A percentile compares a stretch with the other conserved stretches of the same genome.
phyloP scores from a whole-genome alignment of 1,140 invertebrate species.

The Aphelinus atriplicis region DNA sequence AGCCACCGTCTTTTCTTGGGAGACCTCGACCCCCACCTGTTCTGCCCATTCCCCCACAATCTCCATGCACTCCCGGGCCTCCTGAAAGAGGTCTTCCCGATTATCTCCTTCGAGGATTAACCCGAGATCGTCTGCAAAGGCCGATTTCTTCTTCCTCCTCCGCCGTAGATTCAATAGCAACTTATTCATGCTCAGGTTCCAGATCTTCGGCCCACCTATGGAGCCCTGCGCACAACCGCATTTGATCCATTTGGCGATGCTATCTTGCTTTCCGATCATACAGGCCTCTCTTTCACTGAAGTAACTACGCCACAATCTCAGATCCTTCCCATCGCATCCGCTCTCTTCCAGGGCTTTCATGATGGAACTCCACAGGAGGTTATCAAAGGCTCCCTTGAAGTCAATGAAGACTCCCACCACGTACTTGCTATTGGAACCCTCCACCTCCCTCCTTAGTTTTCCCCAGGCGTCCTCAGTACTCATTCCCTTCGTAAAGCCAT shows the following conservation, averaged over 20 bases:
- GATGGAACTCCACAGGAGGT: not conserved
- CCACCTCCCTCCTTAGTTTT: not conserved
- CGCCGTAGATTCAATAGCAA: not conserved
- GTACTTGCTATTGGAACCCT: not conserved
- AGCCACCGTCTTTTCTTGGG: not conserved
- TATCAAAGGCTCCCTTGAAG: not conserved
- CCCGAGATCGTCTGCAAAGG: not conserved
- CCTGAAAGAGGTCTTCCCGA: not conserved
- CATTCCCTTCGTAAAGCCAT: not conserved
- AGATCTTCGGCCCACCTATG: not conserved
- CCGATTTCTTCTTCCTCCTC: not conserved
- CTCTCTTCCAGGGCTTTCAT: not conserved
- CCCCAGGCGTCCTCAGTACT: not conserved
- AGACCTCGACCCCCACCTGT: not conserved
- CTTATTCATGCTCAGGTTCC: not conserved
- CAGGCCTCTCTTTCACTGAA: not conserved
- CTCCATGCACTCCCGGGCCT: not conserved
- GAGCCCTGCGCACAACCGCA: too few species aligned
- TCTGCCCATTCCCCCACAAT: not conserved
- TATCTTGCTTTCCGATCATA: not conserved
- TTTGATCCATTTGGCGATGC: too few species aligned
- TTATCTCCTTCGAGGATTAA: not conserved
- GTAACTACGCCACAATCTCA: not conserved
- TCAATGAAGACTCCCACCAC: not conserved
- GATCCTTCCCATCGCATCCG: not conserved